These are phyloP conservation scores for Agelastica alni DNA, from an alignment of 2,888 invertebrate species.

Conservation along the genomic window DNA sequence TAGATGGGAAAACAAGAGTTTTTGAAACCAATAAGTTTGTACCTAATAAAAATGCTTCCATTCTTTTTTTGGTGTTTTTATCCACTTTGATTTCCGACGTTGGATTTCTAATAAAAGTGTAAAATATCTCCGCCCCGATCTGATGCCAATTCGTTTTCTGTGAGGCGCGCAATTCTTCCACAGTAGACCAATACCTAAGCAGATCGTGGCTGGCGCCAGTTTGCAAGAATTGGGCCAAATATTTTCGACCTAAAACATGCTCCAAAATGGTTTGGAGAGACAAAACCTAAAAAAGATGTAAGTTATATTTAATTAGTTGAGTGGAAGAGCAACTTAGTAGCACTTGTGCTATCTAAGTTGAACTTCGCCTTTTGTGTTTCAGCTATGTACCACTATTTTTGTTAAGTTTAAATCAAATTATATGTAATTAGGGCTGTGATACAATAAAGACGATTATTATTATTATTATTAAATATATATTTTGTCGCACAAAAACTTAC, in stretches of 20 bases:
- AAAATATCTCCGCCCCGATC: conserved; percentile 88
- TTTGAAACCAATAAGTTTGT: too few species aligned
- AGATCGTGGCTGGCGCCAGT: conserved; percentile 82
- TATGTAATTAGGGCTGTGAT: too few species aligned
- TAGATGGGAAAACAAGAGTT: too few species aligned
- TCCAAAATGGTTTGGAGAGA: conserved; percentile 75
- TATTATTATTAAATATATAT: too few species aligned
- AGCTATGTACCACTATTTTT: too few species aligned
- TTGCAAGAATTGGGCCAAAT: conserved; percentile 80
- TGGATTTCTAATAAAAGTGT: conserved; percentile 82
- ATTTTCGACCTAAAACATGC: conserved; percentile 78
- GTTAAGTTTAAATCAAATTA: too few species aligned
- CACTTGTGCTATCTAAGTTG: too few species aligned
- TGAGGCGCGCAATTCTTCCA: conserved; percentile 80
- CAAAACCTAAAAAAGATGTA: conserved; percentile 63
- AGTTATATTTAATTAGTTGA: too few species aligned
- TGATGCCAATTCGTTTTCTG: conserved; percentile 81
- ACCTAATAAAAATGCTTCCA: conserved; percentile 80
- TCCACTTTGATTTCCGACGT: conserved; percentile 82
- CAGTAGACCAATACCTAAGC: conserved; percentile 84
- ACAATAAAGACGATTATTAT: too few species aligned
- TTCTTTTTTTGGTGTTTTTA: conserved; percentile 77
- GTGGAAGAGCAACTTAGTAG: too few species aligned
- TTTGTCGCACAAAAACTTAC: conserved; percentile 32
- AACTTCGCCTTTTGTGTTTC: too few species aligned